Base-by-base conservation (phyloP, 2,888 invertebrate species). In the Drosophila glabriapex region DNA sequence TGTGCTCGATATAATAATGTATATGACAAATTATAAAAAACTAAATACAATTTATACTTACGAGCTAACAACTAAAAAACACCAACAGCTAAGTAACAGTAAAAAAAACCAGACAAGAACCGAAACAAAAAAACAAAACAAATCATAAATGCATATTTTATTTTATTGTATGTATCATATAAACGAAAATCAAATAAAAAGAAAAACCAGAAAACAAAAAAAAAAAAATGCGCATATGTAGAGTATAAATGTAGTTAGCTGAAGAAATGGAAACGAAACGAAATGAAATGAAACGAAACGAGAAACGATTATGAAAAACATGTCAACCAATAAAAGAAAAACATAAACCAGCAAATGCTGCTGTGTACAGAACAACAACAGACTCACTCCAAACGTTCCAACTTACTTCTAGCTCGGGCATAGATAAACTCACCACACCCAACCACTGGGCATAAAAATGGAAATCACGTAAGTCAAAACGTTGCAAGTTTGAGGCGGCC, bases 191-290 rank as follows among this genome's bases (percentile, higher is more conserved):
- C 70, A 80, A 85, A 85, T 83, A 83, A 74, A 46, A 85, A 68
- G 59, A 71, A 68, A 72, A 75, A 72, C 59, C 71, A 76, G 69
- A 78, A 79, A 74, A 76, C 60, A 76, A 76, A 81, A 74, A 43
- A 70, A 54, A 74, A 74, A 76, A 74, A 49, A 70, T 46, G 61
- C 43, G 75, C 68, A 73, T 66, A 80, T 66, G 78, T 73, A 83
- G 83, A 84, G 78, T 76, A 79, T 85, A 83, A 83, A 79, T 81
- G 76, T 77, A 85, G 84, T 82, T 83, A 84, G 82, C 70, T 56
- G 72, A 73, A 68, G 67, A 68, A 68, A 65, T 55, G 43, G 33
- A 73, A 64, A 41, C 46, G 61, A 29, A 67, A 66, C 73, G 50
- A 67, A 55, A 55, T 12, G 55, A 54, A 16, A 55, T 37, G 37